Base-by-base conservation (phyloP, 2,888 invertebrate genomes). In the Horisme vitalbata region DNA sequence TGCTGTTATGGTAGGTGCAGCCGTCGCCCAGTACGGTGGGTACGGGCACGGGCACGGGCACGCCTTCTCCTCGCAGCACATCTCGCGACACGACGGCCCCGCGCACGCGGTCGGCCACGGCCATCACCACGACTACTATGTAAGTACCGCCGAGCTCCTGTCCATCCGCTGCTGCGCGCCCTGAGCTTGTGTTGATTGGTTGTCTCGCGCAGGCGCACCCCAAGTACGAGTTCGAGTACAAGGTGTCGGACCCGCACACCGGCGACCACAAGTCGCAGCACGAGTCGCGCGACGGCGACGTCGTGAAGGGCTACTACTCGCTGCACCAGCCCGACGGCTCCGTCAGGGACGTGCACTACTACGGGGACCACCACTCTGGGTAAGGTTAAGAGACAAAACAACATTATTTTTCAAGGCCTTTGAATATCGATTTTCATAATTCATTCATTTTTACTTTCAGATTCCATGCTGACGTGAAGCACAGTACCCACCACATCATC, bases 391-490 rank as follows among this genome's bases (percentile, higher is more conserved):
- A 2, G 20, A n/a, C n/a, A 23, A 9, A n/a, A 4, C 23, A n/a
- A 23, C 23, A n/a, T 23, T n/a, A n/a, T 23, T 23, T 23, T 23
- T 2, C 3, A 9, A 2, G 5, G 2, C 4, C 4, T 4, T 9
- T 23, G 23, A 9, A n/a, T 23, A 3, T n/a, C n/a, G 8, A 8
- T 7, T 23, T n/a, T 8, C 8, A n/a, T 11, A 26, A 4, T 12
- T 7, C 6, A 2, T 6, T 10, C 5, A 4, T 31, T 28, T 35
- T 6, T 32, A 38, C 47, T 68, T 64, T n/a, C 77, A 86, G 86
- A 41, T 87, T 87, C 72, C 83, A 85, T 52, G 86, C 86, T 23
- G 77, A 80, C 41, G 83, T 86, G 45, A 86, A 85, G 52, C 77
- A 80, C 71, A 74, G 74, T 61, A 84, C 81, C 35, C 83, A 85